Percentiles rank a stretch among this genome's conserved stretches.
These are phyloP conservation scores for Origma solitaria DNA, from an alignment of 2,113 vertebrate genomes.

Conservation along the genomic window DNA sequence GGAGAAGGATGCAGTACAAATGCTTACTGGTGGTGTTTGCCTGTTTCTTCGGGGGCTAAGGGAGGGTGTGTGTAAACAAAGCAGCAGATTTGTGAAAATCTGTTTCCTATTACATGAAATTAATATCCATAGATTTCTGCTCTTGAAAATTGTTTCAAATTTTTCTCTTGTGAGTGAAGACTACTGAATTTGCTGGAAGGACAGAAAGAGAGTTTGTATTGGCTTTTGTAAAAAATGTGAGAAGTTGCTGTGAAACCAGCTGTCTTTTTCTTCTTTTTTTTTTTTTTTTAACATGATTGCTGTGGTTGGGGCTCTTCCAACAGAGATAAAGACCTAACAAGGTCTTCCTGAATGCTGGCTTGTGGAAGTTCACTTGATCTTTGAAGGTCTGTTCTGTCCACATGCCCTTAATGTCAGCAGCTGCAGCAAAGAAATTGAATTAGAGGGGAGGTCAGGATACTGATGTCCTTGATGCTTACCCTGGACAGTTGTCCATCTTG, in stretches of 20 bases:
- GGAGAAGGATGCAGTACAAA: neutral
- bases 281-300: neutral
- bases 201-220: neutral
- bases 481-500: neutral
- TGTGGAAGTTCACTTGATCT: neutral
- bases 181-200: neutral
- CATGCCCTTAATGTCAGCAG: neutral
- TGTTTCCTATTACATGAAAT: neutral
- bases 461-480: neutral
- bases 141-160: neutral
- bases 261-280: neutral
- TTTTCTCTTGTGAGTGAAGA: neutral
- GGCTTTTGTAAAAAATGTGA: neutral
- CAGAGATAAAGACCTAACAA: neutral
- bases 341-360: neutral
- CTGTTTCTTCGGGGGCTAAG: neutral
- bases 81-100: neutral
- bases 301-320: neutral
- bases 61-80: neutral
- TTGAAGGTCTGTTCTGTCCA: neutral
- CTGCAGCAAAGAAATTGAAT: slow-evolving; percentile 9
- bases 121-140: neutral
- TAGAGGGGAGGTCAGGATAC: neutral
- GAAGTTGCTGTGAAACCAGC: neutral
- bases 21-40: neutral